Evolutionary conservation across 1,140 invertebrate species (phyloP).

Genomic region (Amyelois transitella): DNA sequence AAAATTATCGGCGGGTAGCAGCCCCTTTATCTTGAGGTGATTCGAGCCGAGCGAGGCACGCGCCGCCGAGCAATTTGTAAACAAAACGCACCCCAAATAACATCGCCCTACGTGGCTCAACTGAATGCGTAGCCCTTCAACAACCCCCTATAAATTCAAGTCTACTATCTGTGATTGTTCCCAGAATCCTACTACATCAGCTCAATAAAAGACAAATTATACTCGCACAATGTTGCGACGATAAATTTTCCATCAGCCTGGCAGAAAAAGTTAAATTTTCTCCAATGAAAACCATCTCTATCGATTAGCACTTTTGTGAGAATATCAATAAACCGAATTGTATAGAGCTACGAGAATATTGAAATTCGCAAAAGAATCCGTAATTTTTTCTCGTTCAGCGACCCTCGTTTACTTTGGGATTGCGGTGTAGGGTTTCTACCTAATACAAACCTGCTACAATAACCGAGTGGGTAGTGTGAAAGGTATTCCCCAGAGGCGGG

Average conservation of each 20-base stretch:
- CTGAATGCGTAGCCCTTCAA: constrained; percentile 37
- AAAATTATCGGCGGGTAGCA: constrained; percentile 39
- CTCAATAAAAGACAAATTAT: constrained; percentile 8
- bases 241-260: constrained; percentile 3
- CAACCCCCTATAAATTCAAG: constrained; percentile 42
- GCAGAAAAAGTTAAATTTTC: neutral
- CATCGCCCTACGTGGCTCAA: constrained; percentile 31
- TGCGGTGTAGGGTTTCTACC: constrained; percentile 13
- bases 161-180: constrained; percentile 42
- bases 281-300: neutral
- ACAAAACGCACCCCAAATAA: constrained; percentile 58
- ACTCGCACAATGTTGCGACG: constrained; percentile 2
- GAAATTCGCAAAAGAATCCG: constrained; percentile 2
- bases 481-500: constrained; percentile 16
- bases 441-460: constrained; percentile 21
- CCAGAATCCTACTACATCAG: neutral
- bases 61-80: constrained; percentile 55
- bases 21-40: constrained; percentile 32
- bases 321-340: neutral
- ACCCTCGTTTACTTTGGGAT: constrained; percentile 18
- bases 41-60: constrained; percentile 37
- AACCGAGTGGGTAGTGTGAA: constrained; percentile 17
- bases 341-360: constrained; percentile 1
- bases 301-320: neutral
- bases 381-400: constrained; percentile 7